Evolutionary conservation across 2,113 vertebrate species (phyloP).

Genomic region (Megalops atlanticus): DNA sequence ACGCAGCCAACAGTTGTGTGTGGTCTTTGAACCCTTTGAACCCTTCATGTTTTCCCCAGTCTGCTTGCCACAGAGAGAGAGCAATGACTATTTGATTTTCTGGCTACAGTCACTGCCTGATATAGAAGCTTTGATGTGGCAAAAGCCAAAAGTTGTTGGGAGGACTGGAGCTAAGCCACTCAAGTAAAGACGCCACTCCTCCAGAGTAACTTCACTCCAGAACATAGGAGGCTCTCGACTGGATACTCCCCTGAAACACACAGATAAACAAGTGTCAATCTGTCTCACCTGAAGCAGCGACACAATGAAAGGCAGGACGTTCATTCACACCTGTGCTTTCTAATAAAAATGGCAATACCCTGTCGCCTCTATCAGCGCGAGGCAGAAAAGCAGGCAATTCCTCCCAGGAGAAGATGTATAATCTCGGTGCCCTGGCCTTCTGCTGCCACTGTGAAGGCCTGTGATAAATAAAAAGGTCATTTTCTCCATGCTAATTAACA

Average conservation of each 20-base stretch:
- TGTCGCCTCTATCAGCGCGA: background rate
- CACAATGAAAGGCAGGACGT: background rate
- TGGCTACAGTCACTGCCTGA: background rate
- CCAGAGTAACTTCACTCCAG: background rate
- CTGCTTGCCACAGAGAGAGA: background rate
- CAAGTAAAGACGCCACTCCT: background rate
- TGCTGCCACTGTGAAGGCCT: conserved; percentile 28
- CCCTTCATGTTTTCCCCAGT: background rate
- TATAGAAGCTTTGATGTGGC: conserved; percentile 15
- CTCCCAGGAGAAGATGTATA: conserved; percentile 8
- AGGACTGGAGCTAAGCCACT: background rate
- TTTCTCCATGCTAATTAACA: conserved; percentile 60
- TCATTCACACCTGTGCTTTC: background rate
- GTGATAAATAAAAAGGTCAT: conserved; percentile 56
- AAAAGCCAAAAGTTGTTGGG: conserved; percentile 1
- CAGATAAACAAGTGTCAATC: conserved; percentile 9
- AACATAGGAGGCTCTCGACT: background rate
- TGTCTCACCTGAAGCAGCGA: background rate
- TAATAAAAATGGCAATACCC: background rate
- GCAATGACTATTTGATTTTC: background rate
- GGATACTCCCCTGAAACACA: background rate
- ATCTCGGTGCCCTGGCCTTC: conserved; percentile 14
- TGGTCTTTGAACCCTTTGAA: background rate
- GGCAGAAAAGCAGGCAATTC: background rate
- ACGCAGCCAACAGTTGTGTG: background rate